phyloP scores from a whole-genome alignment of 92 coral and sea anemone genomes.

The Heliopora coerulea region DNA sequence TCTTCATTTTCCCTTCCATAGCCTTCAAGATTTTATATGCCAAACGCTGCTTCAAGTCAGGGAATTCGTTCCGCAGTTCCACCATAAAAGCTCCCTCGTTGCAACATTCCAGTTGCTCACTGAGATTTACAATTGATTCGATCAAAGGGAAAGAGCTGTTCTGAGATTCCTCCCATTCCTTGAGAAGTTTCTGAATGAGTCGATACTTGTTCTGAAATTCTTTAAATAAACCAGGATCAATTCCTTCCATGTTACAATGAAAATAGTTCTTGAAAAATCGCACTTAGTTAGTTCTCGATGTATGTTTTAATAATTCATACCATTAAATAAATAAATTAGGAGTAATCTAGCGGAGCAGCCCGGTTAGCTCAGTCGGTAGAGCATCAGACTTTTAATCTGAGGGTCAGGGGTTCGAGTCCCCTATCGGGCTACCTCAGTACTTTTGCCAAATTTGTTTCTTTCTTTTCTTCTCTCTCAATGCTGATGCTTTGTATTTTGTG shows the following conservation, averaged over 20 bases:
- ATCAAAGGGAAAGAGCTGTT: slow-evolving; percentile 1
- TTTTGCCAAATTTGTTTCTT: background rate
- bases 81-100: slow-evolving; percentile 14
- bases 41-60: slow-evolving; percentile 28
- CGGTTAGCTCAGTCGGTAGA: slow-evolving; percentile 99
- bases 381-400: slow-evolving; percentile 99
- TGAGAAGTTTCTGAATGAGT: slow-evolving; percentile 6
- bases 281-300: too few species aligned
- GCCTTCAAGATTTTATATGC: slow-evolving; percentile 23
- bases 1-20: slow-evolving; percentile 28
- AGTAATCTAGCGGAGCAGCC: slow-evolving; percentile 71
- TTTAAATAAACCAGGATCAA: background rate
- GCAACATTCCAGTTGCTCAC: slow-evolving; percentile 36
- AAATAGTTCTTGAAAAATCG: too few species aligned
- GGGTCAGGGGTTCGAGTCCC: slow-evolving; percentile 99
- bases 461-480: background rate
- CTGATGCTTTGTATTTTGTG: too few species aligned
- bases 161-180: slow-evolving; percentile 28
- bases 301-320: too few species aligned
- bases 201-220: background rate
- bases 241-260: too few species aligned
- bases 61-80: slow-evolving; percentile 34
- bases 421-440: slow-evolving; percentile 78
- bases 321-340: too few species aligned
- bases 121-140: slow-evolving; percentile 29